phyloP scores from a whole-genome alignment of 2,888 invertebrate genomes.

The Acanthopleura granulata region DNA sequence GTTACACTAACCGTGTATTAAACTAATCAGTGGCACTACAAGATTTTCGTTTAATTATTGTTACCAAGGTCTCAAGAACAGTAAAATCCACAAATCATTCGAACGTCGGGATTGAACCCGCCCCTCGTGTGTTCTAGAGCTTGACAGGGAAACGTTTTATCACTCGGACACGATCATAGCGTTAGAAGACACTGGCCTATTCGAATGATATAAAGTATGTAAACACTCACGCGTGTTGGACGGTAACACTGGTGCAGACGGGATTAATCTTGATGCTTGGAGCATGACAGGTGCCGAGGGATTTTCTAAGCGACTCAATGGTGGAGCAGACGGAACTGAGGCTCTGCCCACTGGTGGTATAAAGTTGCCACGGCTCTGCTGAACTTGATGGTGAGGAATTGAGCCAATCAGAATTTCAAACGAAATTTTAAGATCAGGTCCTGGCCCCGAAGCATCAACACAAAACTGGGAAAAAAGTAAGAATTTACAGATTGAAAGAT shows the following conservation, averaged over 20 bases:
- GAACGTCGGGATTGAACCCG: too few species aligned
- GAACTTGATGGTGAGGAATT: constrained; percentile 42
- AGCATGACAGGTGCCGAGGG: background rate
- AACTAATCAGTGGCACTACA: too few species aligned
- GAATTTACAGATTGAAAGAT: constrained; percentile 34
- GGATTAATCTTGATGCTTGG: background rate
- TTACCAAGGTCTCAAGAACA: too few species aligned
- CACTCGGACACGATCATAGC: too few species aligned
- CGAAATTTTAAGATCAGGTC: constrained; percentile 55
- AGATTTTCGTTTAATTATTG: too few species aligned
- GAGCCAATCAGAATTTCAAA: constrained; percentile 59
- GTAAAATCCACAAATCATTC: too few species aligned
- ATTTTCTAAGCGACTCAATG: too few species aligned
- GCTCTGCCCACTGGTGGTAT: background rate
- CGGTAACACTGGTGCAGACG: background rate
- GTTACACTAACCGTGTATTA: too few species aligned
- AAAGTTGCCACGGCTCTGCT: background rate
- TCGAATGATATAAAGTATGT: background rate
- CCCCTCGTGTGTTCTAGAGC: too few species aligned
- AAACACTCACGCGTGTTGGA: background rate
- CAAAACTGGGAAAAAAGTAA: constrained; percentile 23
- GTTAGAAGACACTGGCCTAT: too few species aligned
- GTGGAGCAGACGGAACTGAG: background rate
- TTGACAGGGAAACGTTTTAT: too few species aligned
- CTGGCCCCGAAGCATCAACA: constrained; percentile 55